These are phyloP conservation scores for Melanotaenia pygmaea DNA, from an alignment of 2,797 vertebrate genomes.

Conservation along the genomic window DNA sequence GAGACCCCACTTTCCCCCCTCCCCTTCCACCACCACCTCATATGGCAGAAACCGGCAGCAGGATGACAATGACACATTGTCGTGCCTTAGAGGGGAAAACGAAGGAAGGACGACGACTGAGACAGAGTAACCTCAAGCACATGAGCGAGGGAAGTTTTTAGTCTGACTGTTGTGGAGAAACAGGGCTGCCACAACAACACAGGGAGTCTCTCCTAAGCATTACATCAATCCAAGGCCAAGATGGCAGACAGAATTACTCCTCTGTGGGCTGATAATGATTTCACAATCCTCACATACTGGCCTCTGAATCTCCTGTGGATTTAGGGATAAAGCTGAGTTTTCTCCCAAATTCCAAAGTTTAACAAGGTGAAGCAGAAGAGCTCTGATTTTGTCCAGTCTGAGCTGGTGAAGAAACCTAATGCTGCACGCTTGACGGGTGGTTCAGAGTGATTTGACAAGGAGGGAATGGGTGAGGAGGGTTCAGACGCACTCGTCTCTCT, in stretches of 20 bases:
- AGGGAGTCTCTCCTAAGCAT: conserved; percentile 62
- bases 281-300: conserved; percentile 59
- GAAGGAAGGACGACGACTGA: conserved; percentile 34
- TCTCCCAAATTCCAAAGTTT: conserved; percentile 57
- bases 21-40: conserved; percentile 47
- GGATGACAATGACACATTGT: conserved; percentile 82
- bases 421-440: conserved; percentile 38
- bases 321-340: conserved; percentile 59
- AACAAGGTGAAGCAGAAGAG: conserved; percentile 62
- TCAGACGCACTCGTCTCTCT: conserved; percentile 55
- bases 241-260: conserved; percentile 59
- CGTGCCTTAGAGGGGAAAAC: conserved; percentile 39
- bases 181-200: conserved; percentile 36
- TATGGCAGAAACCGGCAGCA: conserved; percentile 70
- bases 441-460: conserved; percentile 50
- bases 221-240: conserved; percentile 63
- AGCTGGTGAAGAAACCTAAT: conserved; percentile 14
- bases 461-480: conserved; percentile 40
- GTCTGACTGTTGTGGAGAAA: conserved; percentile 53
- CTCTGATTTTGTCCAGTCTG: conserved; percentile 34
- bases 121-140: conserved; percentile 54
- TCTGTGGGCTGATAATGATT: conserved; percentile 57
- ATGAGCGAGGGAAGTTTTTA: conserved; percentile 57
- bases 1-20: conserved; percentile 30
- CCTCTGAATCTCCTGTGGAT: conserved; percentile 62